Percentiles rank a stretch among this genome's conserved stretches.
These are phyloP conservation scores for Hedychridium roseum DNA, from an alignment of 2,888 invertebrate species.

Conservation along the genomic window DNA sequence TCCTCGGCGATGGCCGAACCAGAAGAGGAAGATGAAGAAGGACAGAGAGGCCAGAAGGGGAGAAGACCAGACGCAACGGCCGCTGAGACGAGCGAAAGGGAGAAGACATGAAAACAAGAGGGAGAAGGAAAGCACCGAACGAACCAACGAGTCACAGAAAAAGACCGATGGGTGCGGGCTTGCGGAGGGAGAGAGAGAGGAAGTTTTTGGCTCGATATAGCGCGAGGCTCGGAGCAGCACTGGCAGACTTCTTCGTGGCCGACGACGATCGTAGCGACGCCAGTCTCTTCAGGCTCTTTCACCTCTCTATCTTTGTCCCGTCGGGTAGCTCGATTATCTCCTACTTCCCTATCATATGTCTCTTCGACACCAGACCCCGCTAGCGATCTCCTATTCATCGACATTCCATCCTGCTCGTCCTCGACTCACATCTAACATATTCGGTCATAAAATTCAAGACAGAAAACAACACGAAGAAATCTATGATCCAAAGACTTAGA, in stretches of 20 bases:
- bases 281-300: constrained; percentile 31
- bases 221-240: constrained; percentile 42
- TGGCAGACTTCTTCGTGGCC: constrained; percentile 37
- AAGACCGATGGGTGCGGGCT: background rate
- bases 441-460: too few species aligned
- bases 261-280: constrained; percentile 44
- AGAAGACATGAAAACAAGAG: constrained; percentile 11
- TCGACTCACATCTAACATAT: too few species aligned
- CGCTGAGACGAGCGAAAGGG: constrained; percentile 16
- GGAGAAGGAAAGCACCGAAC: constrained; percentile 12
- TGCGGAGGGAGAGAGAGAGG: constrained; percentile 11
- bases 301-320: constrained; percentile 35
- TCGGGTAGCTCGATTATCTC: background rate
- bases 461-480: too few species aligned
- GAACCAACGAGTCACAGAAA: background rate
- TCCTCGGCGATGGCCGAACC: background rate
- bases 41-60: constrained; percentile 10
- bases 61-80: constrained; percentile 24
- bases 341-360: constrained; percentile 6
- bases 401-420: constrained; percentile 5
- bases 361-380: background rate
- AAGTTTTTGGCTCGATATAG: constrained; percentile 46
- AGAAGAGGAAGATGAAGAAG: background rate
- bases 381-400: background rate
- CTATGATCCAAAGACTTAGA: too few species aligned